These are phyloP conservation scores for Falco berigora DNA, from an alignment of 2,797 vertebrate species.

Conservation along the genomic window DNA sequence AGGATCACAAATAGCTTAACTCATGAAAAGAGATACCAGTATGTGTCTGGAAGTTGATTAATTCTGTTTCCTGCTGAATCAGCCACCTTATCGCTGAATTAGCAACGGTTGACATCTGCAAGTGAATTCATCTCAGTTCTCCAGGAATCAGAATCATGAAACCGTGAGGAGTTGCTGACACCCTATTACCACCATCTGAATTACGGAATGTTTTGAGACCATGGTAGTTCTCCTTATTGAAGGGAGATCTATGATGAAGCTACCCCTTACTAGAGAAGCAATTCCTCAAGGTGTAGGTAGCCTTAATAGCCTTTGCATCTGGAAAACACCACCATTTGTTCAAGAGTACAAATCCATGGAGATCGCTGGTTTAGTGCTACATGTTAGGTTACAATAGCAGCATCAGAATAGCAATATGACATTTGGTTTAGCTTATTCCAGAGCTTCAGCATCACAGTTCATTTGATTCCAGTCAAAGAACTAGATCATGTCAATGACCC, in stretches of 20 bases:
- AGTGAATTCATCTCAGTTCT: constrained; percentile 19
- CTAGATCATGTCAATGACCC: background rate
- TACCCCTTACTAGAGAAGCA: background rate
- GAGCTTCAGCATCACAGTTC: background rate
- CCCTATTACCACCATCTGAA: background rate
- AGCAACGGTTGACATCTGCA: background rate
- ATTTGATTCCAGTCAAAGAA: background rate
- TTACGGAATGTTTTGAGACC: background rate
- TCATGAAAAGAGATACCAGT: background rate
- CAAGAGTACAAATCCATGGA: background rate
- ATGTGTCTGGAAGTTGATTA: background rate
- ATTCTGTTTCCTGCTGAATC: constrained; percentile 25
- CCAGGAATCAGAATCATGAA: constrained; percentile 22
- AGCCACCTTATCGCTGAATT: background rate
- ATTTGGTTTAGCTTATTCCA: background rate
- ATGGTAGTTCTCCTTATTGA: background rate
- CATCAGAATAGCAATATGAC: background rate
- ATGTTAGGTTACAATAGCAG: background rate
- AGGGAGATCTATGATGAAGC: background rate
- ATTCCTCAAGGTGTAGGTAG: background rate
- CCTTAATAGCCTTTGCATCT: background rate
- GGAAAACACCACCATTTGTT: background rate
- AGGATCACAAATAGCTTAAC: constrained; percentile 29
- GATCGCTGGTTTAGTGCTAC: background rate
- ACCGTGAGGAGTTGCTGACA: fast-evolving